Evolutionary conservation across 2,113 vertebrate genomes (phyloP), one percentile per base, ranked within the genome.

Genomic region (Monopterus albus): DNA sequence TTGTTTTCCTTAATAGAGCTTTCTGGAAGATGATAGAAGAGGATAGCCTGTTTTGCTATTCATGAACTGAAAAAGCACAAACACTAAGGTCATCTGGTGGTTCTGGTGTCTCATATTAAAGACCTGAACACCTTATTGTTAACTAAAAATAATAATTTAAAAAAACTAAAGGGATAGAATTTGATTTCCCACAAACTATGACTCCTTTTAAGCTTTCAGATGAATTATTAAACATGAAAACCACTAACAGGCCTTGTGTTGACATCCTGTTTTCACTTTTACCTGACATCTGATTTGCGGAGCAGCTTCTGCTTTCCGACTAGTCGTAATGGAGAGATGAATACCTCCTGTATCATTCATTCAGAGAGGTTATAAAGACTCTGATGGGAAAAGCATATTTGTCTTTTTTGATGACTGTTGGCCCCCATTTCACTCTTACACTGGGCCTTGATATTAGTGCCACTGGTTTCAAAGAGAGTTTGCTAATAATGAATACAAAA

Each of bases 401-500:
- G 57, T 76, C 57, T 72, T 52, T 84, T 77, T 43, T 63, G 7
- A 81, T 70, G 56, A 63, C 65, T 26, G 57, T 49, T 61, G 59
- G 26, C 74, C 79, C 40, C 26, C 25, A 15, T 26, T 75, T 73
- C 39, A 6, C 52, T 36, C 61, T 63, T 77, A 56, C 79, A 51
- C 28, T 39, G 75, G 81, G 66, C 72, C 82, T 72, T 82, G 86
- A 75, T 84, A 75, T 53, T 57, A 13, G 61, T 85, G 87, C 43
- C 81, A 72, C 17, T 33, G 40, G 51, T 81, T 85, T 81, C 59
- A 85, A 76, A 84, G 68, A 60, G 31, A 68, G n/a, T 56, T 53
- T 71, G 59, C 50, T 81, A 81, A 84, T 87, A 53, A 83, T 59
- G n/a, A 78, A 79, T 61, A 72, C 56, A 75, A 85, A 88, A 82